Evolutionary conservation across 2,888 invertebrate species (phyloP), one percentile per base, ranked within the genome.

Genomic region (Caenorhabditis wallacei): DNA sequence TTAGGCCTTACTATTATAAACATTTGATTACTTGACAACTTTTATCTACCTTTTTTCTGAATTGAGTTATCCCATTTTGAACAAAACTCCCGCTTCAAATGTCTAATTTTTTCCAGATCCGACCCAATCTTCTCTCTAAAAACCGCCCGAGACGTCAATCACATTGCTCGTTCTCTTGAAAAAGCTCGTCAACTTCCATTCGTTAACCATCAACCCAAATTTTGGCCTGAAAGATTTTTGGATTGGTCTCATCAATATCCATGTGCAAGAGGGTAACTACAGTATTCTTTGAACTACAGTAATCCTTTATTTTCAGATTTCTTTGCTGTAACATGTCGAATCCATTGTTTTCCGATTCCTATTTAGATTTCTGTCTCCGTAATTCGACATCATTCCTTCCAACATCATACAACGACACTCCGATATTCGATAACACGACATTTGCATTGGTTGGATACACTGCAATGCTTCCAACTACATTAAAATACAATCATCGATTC

Each of bases 351-450:
- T 82, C 84, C 11, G 81, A 83, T 43, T 68, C 82, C 0, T 87
- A 87, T 40, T 80, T 87, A 18, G 87, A 87, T 48, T 85, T 84
- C 26, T 87, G 87, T 51, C 84, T 87, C 2, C 75, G 88, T 4
- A 87, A 91, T 35, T 91, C 91, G 10, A 91, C 91, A 0, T 83
- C 87, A 0, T 87, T 87, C 64, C 83, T 91, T 2, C 61, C 84
- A 46, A 91, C 91, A 16, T 85, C 88, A 26, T 91, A 90, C 87
- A 91, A 91, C 72, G 91, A 91, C 84, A 91, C 91, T 13, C 90
- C 91, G 26, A 88, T 91, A 35, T 91, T 90, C 81, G 90, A 91
- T 72, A 91, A 90, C 64, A 63, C 61, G 22, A 88, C 91, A 1
- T 91, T 89, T 61, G 86, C 87, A 24, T 72, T 91, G 16, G 84